Evolutionary conservation across 2,797 vertebrate genomes (phyloP), one percentile per base, ranked within the genome.

Genomic region (Euthynnus affinis): DNA sequence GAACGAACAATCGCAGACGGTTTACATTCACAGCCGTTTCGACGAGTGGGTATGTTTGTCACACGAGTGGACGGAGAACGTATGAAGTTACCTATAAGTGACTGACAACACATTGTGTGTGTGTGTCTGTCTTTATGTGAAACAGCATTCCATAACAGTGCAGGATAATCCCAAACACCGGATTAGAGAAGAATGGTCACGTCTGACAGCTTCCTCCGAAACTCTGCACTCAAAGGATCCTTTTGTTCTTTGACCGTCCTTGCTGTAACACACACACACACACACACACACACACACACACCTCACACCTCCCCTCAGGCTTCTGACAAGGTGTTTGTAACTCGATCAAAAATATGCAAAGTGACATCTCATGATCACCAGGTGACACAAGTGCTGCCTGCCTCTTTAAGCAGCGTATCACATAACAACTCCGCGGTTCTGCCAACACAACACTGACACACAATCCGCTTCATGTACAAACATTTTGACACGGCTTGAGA

Each of bases 111-210:
- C 23, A 14, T 8, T 72, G 77, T 67, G 76, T 75, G 76, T 75
- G 64, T 81, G 66, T 57, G 42, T 76, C 10, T 72, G 57, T 46
- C 23, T 58, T 66, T 60, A 62, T 59, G 84, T 62, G 59, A 55
- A 72, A 83, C 71, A 78, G 71, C 87, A 91, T 88, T 85, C 87
- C 83, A 85, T 17, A 75, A 80, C 51, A 68, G 78, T 25, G 48
- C n/a, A 68, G 70, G 56, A 81, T 85, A 46, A 93, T 86, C 79
- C 81, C 63, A 80, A 90, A 87, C 64, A 87, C 49, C 15, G 71
- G 84, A 88, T 88, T 87, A 87, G 77, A 87, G 83, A 81, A 74
- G 87, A 87, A 78, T 27, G 49, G 68, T 85, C 84, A 79, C 0
- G 81, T 85, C 68, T 83, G 81, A 90, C 82, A 87, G 82, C 62